A percentile compares a stretch with the other conserved stretches of the same genome.
Conservation (phyloP, 2,113 vertebrate species). For the Siniperca knerii region DNA sequence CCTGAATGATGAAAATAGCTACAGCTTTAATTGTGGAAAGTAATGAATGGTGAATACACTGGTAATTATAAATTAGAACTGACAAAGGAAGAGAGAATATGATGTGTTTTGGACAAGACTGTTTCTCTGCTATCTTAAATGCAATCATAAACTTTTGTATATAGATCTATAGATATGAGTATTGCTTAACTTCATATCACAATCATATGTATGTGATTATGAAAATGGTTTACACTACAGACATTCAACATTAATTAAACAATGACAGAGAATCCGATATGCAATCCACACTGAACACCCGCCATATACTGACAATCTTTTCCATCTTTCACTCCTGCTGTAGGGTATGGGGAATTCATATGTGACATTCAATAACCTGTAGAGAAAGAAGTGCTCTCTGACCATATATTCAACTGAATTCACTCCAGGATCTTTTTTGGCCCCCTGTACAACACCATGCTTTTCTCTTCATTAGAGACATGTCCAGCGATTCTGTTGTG, state of each 20-base stretch:
- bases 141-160: slow-evolving; percentile 33
- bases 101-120: slow-evolving; percentile 5
- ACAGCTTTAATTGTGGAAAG: background rate
- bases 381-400: slow-evolving; percentile 26
- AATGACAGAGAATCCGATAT: slow-evolving; percentile 36
- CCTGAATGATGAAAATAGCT: slow-evolving; percentile 19
- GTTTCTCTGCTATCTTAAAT: slow-evolving; percentile 23
- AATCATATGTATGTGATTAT: slow-evolving; percentile 64
- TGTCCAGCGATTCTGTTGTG: slow-evolving; percentile 10
- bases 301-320: slow-evolving; percentile 24
- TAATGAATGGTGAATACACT: slow-evolving; percentile 11
- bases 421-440: background rate
- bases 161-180: slow-evolving; percentile 58
- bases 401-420: slow-evolving; percentile 6
- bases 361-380: slow-evolving; percentile 63
- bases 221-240: slow-evolving; percentile 37
- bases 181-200: slow-evolving; percentile 68
- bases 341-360: slow-evolving; percentile 20
- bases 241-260: slow-evolving; percentile 51
- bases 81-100: slow-evolving; percentile 9
- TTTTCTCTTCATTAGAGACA: slow-evolving; percentile 14
- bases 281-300: slow-evolving; percentile 25
- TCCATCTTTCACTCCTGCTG: slow-evolving; percentile 19
- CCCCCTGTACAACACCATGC: background rate
- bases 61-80: background rate